Base-by-base conservation (phyloP, 2,797 vertebrate genomes). In the Brachyrhaphis roseni region DNA sequence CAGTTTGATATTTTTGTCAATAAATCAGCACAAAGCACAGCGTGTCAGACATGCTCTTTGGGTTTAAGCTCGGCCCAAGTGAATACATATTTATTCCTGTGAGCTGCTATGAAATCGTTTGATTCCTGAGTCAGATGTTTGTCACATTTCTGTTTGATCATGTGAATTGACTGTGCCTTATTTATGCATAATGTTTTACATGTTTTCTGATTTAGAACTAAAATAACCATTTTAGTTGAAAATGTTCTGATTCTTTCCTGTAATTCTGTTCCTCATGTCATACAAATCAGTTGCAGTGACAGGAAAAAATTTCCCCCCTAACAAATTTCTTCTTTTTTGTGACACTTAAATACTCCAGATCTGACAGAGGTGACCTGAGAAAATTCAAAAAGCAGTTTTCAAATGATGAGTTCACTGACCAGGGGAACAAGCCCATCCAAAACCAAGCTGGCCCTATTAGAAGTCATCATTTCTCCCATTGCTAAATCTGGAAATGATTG, bases 1-100 rank as follows among this genome's bases (percentile, higher is more conserved):
- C 77, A n/a, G 73, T 93, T 93, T 95, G 92, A 94, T 94, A 90
- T 94, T 95, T 95, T 93, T 92, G 92, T 95, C 94, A 94, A 95
- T 96, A 95, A 94, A 95, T 96, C 91, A 94, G 84, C 76, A 46
- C 89, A 92, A 93, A 93, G 90, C 88, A 91, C 91, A 76, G 62
- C 7, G 75, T 94, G 90, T 92, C 89, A 92, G 94, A 90, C 91
- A 91, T 95, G 93, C 91, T 94, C 89, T 83, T 86, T 86, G 86
- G 87, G 78, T 90, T 85, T 93, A 78, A 84, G 90, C 89, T 88
- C 76, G 51, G 90, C 88, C 82, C 64, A 81, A 88, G 84, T 92
- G 82, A 94, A 94, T 95, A 90, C 90, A 93, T 95, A 93, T 95
- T 95, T 94, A 94, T 94, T 94, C 86, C 87, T 82, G 80, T 85